phyloP scores from a whole-genome alignment of 1,140 invertebrate species.

The Cotesia chilonis region DNA sequence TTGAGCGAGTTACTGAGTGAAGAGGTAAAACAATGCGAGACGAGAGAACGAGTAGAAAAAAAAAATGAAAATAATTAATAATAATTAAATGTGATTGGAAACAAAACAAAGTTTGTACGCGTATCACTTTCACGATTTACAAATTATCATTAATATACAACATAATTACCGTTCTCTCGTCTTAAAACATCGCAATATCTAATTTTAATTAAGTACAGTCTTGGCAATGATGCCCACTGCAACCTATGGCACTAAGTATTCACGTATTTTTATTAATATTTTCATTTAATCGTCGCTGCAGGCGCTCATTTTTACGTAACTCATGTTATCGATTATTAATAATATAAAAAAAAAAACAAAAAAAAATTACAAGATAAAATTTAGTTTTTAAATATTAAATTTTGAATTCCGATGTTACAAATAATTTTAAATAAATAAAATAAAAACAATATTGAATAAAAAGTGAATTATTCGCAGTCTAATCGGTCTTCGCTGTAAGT shows the following conservation, averaged over 20 bases:
- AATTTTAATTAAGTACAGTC: constrained; percentile 63
- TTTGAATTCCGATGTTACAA: no score
- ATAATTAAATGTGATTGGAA: no score
- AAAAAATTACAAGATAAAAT: not conserved
- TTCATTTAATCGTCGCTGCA: constrained; percentile 27
- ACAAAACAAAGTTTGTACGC: no score
- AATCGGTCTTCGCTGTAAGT: no score
- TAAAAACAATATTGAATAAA: no score
- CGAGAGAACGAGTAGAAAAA: no score
- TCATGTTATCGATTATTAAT: not conserved
- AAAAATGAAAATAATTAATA: no score
- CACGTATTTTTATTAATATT: constrained; percentile 48
- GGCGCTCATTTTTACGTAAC: constrained; percentile 9
- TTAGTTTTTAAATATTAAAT: no score
- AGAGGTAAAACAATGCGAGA: no score
- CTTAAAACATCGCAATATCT: constrained; percentile 37
- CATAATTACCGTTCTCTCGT: constrained; percentile 25
- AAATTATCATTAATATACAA: constrained; percentile 12
- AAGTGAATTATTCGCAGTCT: no score
- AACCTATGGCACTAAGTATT: constrained; percentile 67
- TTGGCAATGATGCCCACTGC: constrained; percentile 54
- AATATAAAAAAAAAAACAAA: not conserved
- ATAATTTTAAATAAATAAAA: no score
- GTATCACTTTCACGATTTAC: constrained; percentile 13
- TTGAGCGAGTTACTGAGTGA: no score